These are phyloP conservation scores for Lissocephala sabroskyi DNA, from an alignment of 2,888 invertebrate species.

Conservation along the genomic window DNA sequence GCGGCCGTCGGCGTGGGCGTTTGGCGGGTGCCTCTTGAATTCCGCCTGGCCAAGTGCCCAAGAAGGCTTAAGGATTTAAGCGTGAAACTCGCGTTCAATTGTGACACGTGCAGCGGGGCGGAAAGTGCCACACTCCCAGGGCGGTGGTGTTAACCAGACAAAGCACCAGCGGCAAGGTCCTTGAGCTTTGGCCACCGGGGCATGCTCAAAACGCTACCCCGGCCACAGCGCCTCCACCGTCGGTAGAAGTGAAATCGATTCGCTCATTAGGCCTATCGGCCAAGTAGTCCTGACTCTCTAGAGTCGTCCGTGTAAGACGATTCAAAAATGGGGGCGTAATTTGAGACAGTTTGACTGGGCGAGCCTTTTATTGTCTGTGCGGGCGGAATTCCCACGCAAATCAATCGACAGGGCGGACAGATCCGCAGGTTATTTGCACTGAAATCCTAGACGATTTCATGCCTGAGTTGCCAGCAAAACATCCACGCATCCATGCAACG, in stretches of 20 bases:
- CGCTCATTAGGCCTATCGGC: not conserved
- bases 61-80: constrained; percentile 26
- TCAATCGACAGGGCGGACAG: constrained; percentile 36
- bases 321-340: constrained; percentile 47
- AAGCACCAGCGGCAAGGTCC: constrained; percentile 6
- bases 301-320: constrained; percentile 50
- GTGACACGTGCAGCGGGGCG: constrained; percentile 44
- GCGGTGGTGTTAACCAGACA: constrained; percentile 26
- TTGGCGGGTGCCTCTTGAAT: constrained; percentile 10
- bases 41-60: constrained; percentile 11
- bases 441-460: constrained; percentile 52
- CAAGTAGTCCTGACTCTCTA: too few relatives aligned
- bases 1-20: constrained; percentile 15
- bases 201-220: too few relatives aligned
- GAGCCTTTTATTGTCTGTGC: too few relatives aligned
- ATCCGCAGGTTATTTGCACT: constrained; percentile 51
- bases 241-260: too few relatives aligned
- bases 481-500: not conserved
- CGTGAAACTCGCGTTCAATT: constrained; percentile 37
- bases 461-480: constrained; percentile 31
- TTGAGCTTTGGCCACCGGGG: not conserved
- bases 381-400: constrained; percentile 56
- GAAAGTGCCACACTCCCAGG: constrained; percentile 55
- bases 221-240: too few relatives aligned
- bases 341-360: constrained; percentile 29